phyloP scores from a whole-genome alignment of 2,888 invertebrate genomes.

The Poecilus cupreus region DNA sequence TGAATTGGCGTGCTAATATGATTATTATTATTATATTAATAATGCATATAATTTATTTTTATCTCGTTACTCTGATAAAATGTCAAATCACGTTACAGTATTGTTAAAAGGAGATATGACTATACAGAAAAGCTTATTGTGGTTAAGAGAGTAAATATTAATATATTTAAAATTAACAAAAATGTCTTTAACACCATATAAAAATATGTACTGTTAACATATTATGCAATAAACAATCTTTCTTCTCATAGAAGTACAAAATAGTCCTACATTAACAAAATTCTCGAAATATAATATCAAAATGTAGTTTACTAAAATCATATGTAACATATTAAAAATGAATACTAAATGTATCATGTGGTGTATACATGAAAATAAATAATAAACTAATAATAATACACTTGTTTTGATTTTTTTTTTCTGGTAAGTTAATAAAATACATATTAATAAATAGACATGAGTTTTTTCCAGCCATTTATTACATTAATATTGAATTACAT shows the following conservation, averaged over 20 bases:
- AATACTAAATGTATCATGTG: slow-evolving; percentile 46
- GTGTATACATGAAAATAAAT: slow-evolving; percentile 53
- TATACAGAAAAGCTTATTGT: slow-evolving; percentile 47
- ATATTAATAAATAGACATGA: neutral
- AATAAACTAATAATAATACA: slow-evolving; percentile 49
- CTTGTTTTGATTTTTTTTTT: neutral
- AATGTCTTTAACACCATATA: slow-evolving; percentile 52
- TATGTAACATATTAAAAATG: slow-evolving; percentile 50
- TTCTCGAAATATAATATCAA: slow-evolving; percentile 55
- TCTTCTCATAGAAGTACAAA: slow-evolving; percentile 59
- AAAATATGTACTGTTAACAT: slow-evolving; percentile 54
- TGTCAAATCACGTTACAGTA: slow-evolving; percentile 49
- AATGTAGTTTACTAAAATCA: slow-evolving; percentile 54
- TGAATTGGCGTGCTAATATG: slow-evolving; percentile 36
- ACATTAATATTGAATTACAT: slow-evolving; percentile 37
- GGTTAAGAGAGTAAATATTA: slow-evolving; percentile 40
- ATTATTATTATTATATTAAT: slow-evolving; percentile 50
- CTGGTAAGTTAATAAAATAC: neutral
- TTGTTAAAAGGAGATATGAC: slow-evolving; percentile 33
- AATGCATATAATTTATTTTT: slow-evolving; percentile 51
- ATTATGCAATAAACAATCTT: slow-evolving; percentile 57
- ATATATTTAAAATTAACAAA: slow-evolving; percentile 50
- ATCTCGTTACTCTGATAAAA: slow-evolving; percentile 39
- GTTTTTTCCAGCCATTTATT: slow-evolving; percentile 51
- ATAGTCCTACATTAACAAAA: slow-evolving; percentile 53